A percentile compares a stretch with the other conserved stretches of the same genome.
phyloP scores from a whole-genome alignment of 2,888 invertebrate species.

The Metalampra italica region DNA sequence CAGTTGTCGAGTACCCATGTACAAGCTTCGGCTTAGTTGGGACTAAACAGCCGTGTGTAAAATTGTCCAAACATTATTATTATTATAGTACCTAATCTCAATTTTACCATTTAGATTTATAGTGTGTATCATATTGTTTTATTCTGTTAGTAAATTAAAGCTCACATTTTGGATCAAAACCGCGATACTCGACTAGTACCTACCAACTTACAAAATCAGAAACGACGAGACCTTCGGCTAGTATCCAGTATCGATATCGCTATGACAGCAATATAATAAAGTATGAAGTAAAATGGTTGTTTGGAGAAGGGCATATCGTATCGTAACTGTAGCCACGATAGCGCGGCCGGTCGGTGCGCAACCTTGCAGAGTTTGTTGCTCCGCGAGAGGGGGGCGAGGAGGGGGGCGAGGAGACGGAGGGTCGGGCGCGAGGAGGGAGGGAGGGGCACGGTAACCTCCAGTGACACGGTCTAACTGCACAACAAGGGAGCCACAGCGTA shows the following conservation, averaged over 20 bases:
- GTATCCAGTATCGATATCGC: conserved; percentile 37
- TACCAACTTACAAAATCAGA: conserved; percentile 10
- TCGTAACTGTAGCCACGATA: conserved; percentile 69
- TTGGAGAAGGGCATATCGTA: conserved; percentile 73
- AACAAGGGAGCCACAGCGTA: conserved; percentile 15
- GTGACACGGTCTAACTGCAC: conserved; percentile 51
- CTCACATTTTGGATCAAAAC: too few species aligned
- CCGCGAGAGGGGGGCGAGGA: conserved; percentile 35
- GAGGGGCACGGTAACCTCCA: conserved; percentile 48
- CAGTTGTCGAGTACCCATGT: too few species aligned
- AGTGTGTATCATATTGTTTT: too few species aligned
- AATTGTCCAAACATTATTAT: too few species aligned
- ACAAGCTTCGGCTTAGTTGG: too few species aligned
- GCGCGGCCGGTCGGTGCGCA: conserved; percentile 61
- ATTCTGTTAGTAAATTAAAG: too few species aligned
- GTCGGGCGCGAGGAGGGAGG: conserved; percentile 21
- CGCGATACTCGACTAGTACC: too few species aligned
- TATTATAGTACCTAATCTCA: too few species aligned
- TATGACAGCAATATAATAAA: conserved; percentile 63
- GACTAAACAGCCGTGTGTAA: too few species aligned
- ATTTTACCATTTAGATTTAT: too few species aligned
- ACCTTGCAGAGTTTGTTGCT: conserved; percentile 78
- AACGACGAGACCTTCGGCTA: conserved; percentile 51
- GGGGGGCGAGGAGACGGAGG: conserved; percentile 11
- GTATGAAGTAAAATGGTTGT: conserved; percentile 54